Evolutionary conservation across 2,888 invertebrate genomes (phyloP).

Genomic region (Parnassius glacialis): DNA sequence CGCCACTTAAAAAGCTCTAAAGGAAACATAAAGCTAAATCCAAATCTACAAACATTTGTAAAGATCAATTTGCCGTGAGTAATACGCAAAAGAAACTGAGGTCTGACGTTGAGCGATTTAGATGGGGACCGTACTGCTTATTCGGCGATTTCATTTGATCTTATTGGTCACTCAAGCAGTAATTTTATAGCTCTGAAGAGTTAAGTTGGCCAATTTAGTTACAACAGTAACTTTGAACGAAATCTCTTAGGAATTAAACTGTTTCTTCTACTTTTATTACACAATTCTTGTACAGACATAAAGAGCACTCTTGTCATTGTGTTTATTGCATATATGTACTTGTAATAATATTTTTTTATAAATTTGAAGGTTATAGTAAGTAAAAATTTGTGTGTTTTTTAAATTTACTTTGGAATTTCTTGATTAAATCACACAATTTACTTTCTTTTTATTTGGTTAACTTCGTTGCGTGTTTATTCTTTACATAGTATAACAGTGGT

Average conservation of each 20-base stretch:
- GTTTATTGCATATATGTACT: too few relatives aligned
- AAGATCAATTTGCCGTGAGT: conserved; percentile 29
- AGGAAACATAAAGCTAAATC: conserved; percentile 9
- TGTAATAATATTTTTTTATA: too few relatives aligned
- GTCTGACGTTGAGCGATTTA: conserved; percentile 30
- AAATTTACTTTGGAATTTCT: too few relatives aligned
- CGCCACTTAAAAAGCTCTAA: conserved; percentile 15
- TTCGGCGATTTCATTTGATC: conserved; percentile 26
- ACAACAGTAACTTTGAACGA: background rate
- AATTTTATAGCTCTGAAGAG: conserved; percentile 9
- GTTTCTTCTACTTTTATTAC: background rate
- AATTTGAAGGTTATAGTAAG: too few relatives aligned
- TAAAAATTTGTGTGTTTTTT: too few relatives aligned
- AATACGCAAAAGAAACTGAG: conserved; percentile 24
- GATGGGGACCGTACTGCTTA: conserved; percentile 14
- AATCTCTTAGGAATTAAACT: background rate
- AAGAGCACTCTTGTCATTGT: too few relatives aligned
- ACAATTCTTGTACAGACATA: background rate
- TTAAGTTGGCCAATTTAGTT: conserved; percentile 10
- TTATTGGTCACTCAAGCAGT: conserved; percentile 21
- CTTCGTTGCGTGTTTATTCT: too few relatives aligned
- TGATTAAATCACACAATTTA: too few relatives aligned
- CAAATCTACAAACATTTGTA: conserved; percentile 17
- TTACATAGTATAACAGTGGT: too few relatives aligned
- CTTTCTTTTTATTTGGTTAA: too few relatives aligned